A percentile compares a stretch with the other conserved stretches of the same genome.
These are phyloP conservation scores for Busseola fusca DNA, from an alignment of 2,888 invertebrate species.

Conservation along the genomic window DNA sequence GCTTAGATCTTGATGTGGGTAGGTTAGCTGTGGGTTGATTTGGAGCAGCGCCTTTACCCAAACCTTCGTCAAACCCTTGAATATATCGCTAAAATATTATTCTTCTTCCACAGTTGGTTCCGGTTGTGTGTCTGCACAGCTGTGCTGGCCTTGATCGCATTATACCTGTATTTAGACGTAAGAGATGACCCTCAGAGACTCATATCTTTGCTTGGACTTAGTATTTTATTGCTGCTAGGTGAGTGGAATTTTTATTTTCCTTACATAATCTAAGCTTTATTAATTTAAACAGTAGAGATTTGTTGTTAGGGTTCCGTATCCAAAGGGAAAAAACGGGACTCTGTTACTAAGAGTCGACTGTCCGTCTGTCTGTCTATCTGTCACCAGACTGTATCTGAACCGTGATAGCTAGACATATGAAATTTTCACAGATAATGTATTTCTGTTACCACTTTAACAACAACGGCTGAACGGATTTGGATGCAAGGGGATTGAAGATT, in stretches of 20 bases:
- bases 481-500: neutral
- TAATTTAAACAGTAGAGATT: no score
- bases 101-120: constrained; percentile 79
- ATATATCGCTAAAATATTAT: neutral
- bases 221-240: constrained; percentile 89
- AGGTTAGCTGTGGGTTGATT: neutral
- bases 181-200: constrained; percentile 88
- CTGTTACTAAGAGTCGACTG: no score
- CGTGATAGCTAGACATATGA: no score
- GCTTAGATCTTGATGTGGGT: no score
- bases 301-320: no score
- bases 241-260: constrained; percentile 36
- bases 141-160: constrained; percentile 84
- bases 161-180: constrained; percentile 91
- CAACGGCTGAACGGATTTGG: neutral
- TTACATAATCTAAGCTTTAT: neutral
- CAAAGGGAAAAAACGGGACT: no score
- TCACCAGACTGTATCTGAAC: no score
- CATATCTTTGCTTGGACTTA: constrained; percentile 91
- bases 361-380: no score
- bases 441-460: no score
- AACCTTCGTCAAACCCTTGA: neutral
- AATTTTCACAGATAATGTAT: no score
- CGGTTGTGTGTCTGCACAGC: constrained; percentile 78
- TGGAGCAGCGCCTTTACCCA: neutral